Evolutionary conservation across 1,140 invertebrate genomes (phyloP).

Genomic region (Drosophila athabasca): DNA sequence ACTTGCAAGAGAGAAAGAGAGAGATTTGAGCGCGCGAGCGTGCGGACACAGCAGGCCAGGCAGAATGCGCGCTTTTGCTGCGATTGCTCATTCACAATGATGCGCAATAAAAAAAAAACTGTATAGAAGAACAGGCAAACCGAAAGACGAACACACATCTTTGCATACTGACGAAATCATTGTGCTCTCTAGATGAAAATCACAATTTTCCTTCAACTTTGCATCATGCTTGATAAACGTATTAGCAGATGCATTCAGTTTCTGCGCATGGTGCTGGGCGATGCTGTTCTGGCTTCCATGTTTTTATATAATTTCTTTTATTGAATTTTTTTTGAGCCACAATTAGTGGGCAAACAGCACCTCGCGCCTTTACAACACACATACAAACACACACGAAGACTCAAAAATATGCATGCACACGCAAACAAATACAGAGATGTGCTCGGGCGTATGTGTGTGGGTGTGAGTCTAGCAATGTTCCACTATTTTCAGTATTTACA

Average conservation of each 20-base stretch:
- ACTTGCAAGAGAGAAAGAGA: constrained; percentile 14
- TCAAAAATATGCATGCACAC: constrained; percentile 12
- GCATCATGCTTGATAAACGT: constrained; percentile 9
- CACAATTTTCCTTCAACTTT: constrained; percentile 37
- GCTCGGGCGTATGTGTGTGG: constrained; percentile 15
- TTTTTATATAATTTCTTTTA: constrained; percentile 73
- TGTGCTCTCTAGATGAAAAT: constrained; percentile 45
- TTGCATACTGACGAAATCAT: constrained; percentile 69
- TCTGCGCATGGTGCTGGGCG: constrained; percentile 4
- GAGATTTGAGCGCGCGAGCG: constrained; percentile 2
- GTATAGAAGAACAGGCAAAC: constrained; percentile 43
- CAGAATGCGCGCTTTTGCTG: constrained; percentile 63
- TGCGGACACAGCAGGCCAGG: constrained; percentile 22
- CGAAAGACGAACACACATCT: constrained; percentile 38
- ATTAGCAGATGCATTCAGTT: constrained; percentile 11
- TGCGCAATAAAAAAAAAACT: constrained; percentile 76
- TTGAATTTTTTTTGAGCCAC: constrained; percentile 65
- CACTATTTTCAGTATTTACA: constrained; percentile 79
- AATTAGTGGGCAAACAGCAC: constrained; percentile 43
- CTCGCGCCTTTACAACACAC: constrained; percentile 73
- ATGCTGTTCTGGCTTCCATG: constrained; percentile 24
- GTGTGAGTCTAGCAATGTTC: constrained; percentile 36
- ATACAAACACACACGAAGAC: constrained; percentile 17
- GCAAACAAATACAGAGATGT: constrained; percentile 7
- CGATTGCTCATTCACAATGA: constrained; percentile 72